Percentiles rank a stretch among this genome's conserved stretches.
These are phyloP conservation scores for Anser brachyrhynchus DNA, from an alignment of 2,113 vertebrate species.

Conservation along the genomic window DNA sequence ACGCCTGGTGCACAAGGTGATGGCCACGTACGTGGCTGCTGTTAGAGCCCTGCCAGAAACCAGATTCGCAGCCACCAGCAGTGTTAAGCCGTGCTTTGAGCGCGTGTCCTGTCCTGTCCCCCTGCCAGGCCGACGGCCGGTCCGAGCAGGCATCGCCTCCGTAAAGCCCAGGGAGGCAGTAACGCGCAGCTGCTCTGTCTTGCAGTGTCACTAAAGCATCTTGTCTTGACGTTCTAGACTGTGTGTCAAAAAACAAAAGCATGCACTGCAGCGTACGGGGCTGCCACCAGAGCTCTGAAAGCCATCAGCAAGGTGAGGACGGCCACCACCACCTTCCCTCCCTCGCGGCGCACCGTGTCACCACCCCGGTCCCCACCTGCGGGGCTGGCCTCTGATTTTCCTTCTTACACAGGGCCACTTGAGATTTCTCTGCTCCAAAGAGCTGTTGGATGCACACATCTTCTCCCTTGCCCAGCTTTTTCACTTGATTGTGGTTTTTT, in stretches of 20 bases:
- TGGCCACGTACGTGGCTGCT: accelerated
- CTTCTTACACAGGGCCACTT: accelerated
- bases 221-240: conserved; percentile 77
- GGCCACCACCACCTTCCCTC: not conserved
- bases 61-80: not conserved
- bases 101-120: not conserved
- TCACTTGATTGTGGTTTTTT: not conserved
- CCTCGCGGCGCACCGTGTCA: not conserved
- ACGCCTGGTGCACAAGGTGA: accelerated
- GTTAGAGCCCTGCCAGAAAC: not conserved
- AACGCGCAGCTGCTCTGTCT: not conserved
- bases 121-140: accelerated
- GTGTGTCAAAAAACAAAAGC: conserved; percentile 88
- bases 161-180: accelerated
- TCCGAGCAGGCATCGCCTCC: accelerated
- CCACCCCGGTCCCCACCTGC: not conserved
- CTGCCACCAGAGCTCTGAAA: conserved; percentile 85
- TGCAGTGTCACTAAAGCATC: not conserved
- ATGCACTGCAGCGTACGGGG: conserved; percentile 74
- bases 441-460: not conserved
- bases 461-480: not conserved
- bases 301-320: conserved; percentile 92
- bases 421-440: not conserved
- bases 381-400: accelerated
- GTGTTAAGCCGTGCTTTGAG: not conserved